Percentiles rank a stretch among this genome's conserved stretches.
phyloP scores from a whole-genome alignment of 1,140 invertebrate genomes.

The Hetaerina americana region DNA sequence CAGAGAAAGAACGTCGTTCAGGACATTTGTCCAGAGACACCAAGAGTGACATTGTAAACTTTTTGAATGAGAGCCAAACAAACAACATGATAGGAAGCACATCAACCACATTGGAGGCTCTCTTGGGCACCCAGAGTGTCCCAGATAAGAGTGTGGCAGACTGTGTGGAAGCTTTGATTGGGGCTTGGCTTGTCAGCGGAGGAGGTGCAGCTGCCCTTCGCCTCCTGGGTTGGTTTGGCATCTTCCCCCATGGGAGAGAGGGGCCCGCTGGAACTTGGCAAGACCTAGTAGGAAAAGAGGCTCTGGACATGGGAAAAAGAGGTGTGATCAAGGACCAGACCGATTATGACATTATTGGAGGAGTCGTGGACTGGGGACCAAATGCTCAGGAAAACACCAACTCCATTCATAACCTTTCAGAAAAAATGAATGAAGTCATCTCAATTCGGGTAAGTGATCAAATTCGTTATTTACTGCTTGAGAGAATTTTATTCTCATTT shows the following conservation, averaged over 20 bases:
- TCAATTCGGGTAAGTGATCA: too few species aligned
- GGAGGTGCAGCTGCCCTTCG: slow-evolving; percentile 83
- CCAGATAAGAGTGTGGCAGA: slow-evolving; percentile 98
- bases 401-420: too few species aligned
- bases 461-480: too few species aligned
- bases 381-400: too few species aligned
- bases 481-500: too few species aligned
- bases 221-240: slow-evolving; percentile 97
- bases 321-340: neutral
- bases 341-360: neutral
- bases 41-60: neutral
- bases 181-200: slow-evolving; percentile 90
- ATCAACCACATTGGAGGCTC: neutral
- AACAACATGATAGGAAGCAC: neutral
- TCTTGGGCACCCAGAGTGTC: slow-evolving; percentile 27
- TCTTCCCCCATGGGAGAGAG: slow-evolving; percentile 25
- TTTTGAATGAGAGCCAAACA: neutral
- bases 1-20: neutral
- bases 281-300: neutral
- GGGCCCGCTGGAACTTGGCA: neutral
- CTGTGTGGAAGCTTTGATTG: slow-evolving; percentile 94
- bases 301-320: neutral
- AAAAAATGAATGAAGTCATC: too few species aligned
- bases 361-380: neutral
- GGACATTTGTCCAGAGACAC: neutral